Conservation (phyloP, 2,888 invertebrate genomes). For the Quadriops clusia region DNA sequence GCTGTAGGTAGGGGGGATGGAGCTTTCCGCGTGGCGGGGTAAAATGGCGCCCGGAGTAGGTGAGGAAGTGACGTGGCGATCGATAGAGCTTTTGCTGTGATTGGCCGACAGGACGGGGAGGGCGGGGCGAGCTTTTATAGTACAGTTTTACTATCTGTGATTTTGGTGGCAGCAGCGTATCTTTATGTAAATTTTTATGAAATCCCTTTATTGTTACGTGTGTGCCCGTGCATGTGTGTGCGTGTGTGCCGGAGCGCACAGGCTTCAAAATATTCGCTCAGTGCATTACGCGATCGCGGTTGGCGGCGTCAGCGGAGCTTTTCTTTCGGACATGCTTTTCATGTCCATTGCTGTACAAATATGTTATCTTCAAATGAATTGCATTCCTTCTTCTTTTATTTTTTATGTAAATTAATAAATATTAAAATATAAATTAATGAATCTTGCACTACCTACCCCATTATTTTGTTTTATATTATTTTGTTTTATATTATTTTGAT, state of each 20-base stretch:
- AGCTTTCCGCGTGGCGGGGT: slow-evolving; percentile 24
- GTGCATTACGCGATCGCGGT: too few relatives aligned
- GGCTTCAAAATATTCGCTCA: slow-evolving; percentile 2
- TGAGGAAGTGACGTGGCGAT: slow-evolving; percentile 36
- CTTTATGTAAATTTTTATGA: slow-evolving; percentile 20
- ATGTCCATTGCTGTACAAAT: too few relatives aligned
- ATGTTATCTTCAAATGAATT: too few relatives aligned
- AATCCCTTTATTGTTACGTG: slow-evolving; percentile 11
- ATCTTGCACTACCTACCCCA: too few relatives aligned
- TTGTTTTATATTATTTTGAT: too few relatives aligned
- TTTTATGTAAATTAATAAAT: too few relatives aligned
- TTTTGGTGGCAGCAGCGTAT: slow-evolving; percentile 24
- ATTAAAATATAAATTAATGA: too few relatives aligned
- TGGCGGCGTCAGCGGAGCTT: too few relatives aligned
- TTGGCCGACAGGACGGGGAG: slow-evolving; percentile 30
- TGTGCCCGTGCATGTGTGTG: neutral
- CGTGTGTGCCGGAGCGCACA: neutral
- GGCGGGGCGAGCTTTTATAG: slow-evolving; percentile 27
- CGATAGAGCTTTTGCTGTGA: slow-evolving; percentile 34
- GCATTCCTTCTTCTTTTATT: too few relatives aligned
- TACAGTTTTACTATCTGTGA: slow-evolving; percentile 32
- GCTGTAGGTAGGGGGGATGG: slow-evolving; percentile 12
- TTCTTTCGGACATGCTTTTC: too few relatives aligned
- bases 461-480: too few relatives aligned
- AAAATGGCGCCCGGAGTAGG: slow-evolving; percentile 34